Evolutionary conservation across 2,113 vertebrate species (phyloP).

Genomic region (Callospermophilus lateralis): DNA sequence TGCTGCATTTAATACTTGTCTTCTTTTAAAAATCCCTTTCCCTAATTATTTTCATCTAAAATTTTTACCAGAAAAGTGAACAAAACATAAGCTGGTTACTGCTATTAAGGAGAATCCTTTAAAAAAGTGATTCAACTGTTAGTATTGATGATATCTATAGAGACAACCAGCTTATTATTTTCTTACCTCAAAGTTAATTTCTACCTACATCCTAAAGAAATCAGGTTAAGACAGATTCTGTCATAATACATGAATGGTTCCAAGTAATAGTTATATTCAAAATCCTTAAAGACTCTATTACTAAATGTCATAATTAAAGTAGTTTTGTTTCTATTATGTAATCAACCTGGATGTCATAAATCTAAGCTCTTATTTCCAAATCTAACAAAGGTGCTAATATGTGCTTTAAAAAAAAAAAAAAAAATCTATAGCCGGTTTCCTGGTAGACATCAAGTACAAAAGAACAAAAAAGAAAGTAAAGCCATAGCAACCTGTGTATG

Average conservation of each 20-base stretch:
- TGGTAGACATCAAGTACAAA: background rate
- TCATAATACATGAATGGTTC: background rate
- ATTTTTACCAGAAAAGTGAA: constrained; percentile 13
- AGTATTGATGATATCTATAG: background rate
- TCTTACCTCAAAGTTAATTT: background rate
- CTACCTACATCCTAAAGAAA: background rate
- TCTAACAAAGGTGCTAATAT: background rate
- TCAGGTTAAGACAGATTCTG: background rate
- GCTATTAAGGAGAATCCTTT: background rate
- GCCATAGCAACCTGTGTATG: background rate
- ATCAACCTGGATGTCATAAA: background rate
- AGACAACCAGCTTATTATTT: background rate
- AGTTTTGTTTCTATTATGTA: background rate
- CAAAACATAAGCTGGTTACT: background rate
- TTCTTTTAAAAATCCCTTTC: background rate
- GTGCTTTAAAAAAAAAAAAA: background rate
- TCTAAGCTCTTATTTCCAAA: constrained; percentile 21
- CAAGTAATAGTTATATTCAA: background rate
- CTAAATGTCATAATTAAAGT: background rate
- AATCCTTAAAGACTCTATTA: background rate
- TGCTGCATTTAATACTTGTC: background rate
- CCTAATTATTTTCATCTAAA: constrained; percentile 45
- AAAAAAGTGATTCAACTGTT: background rate
- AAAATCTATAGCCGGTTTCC: background rate
- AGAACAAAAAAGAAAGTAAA: background rate